Evolutionary conservation across 2,797 vertebrate genomes (phyloP), one percentile per base, ranked within the genome.

Genomic region (Adrianichthys oophorus): DNA sequence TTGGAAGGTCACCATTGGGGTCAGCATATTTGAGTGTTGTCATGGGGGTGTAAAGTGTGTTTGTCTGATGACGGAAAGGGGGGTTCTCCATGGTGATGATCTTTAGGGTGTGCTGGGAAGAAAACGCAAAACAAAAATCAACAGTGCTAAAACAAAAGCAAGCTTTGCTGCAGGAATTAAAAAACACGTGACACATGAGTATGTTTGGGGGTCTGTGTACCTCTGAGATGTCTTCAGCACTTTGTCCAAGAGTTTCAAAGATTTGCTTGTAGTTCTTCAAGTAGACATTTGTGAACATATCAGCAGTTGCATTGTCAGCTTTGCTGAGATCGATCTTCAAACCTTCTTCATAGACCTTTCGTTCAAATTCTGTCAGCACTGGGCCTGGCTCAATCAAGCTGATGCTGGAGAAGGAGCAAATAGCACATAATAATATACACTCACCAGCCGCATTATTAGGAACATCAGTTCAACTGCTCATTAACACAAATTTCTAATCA

Each of bases 61-160:
- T 95, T 4, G 94, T 95, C 87, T 95, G 93, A 68, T 96, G 94
- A 44, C 94, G 93, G 74, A 96, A 95, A 32, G 94, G 94, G 5
- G 94, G 94, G 48, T 93, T 87, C 5, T 93, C 87, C 85, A 92
- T 88, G 59, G 91, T 92, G 81, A 95, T 94, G 71, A 95, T 91
- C 84, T 91, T 94, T 41, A 85, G 21, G 16, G 93, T 95, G 29
- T 95, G 95, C 94, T 95, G 64, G 55, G 74, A 67, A 65, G 68
- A 56, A 52, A 56, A 63, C 1, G 68, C 4, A 64, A 17, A 49
- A 8, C 5, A 48, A 17, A 37, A 4, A 17, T 24, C 4, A 73
- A 42, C 4, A 40, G 45, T 3, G 3, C 13, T 48, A 13, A 46
- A 18, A 21, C 10, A 37, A 37, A 46, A 46, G 10, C 2, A 4